Conservation (phyloP, 2,888 invertebrate species). For the Nowickia ferox region DNA sequence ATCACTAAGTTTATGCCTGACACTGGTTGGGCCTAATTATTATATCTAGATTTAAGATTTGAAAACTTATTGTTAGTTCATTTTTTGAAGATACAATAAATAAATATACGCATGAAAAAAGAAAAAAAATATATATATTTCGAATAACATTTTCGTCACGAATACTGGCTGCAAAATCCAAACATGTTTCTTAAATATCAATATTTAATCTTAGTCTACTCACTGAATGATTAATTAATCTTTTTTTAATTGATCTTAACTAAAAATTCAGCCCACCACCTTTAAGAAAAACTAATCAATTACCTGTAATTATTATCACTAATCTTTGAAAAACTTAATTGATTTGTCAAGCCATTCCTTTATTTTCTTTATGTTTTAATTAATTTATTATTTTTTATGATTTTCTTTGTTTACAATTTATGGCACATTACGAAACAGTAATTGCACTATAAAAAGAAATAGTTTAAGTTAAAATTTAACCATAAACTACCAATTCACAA, state of each 20-base stretch:
- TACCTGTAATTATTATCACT: constrained; percentile 27
- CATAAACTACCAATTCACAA: background rate
- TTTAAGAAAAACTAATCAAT: constrained; percentile 22
- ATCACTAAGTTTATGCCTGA: too few relatives aligned
- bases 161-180: constrained; percentile 6
- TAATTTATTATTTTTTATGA: background rate
- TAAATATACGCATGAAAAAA: too few relatives aligned
- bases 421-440: background rate
- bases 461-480: background rate
- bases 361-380: constrained; percentile 31
- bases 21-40: too few relatives aligned
- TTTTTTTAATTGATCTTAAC: background rate
- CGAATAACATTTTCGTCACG: background rate
- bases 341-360: constrained; percentile 41
- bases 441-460: constrained; percentile 6
- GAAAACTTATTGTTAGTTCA: too few relatives aligned
- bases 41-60: too few relatives aligned
- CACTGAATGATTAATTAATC: constrained; percentile 21
- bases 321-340: constrained; percentile 23
- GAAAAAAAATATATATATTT: too few relatives aligned
- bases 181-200: background rate
- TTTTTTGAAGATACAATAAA: too few relatives aligned
- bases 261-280: background rate
- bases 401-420: constrained; percentile 11
- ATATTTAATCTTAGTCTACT: constrained; percentile 29